Percentiles rank a stretch among this genome's conserved stretches.
These are phyloP conservation scores for Chamaetylas fuelleborni DNA, from an alignment of 2,113 vertebrate species.

Conservation along the genomic window DNA sequence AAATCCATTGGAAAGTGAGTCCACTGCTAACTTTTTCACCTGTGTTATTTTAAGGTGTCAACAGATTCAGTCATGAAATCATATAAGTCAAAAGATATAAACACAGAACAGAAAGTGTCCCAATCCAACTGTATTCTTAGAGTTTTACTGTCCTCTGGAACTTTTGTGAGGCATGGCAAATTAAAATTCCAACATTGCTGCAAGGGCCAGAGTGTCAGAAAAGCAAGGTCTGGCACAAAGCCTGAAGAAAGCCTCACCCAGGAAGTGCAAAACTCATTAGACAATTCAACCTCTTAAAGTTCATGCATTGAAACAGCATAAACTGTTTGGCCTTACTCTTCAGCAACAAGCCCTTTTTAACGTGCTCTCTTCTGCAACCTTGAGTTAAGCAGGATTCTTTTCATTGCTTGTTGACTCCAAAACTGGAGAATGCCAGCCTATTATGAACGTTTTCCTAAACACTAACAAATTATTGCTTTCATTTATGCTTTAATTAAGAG, in stretches of 20 bases:
- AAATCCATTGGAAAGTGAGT: not conserved
- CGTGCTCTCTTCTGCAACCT: not conserved
- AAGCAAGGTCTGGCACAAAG: not conserved
- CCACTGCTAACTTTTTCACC: not conserved
- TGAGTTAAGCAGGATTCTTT: not conserved
- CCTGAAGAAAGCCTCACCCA: not conserved
- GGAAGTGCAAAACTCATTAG: not conserved
- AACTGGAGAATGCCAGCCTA: not conserved
- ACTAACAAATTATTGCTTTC: not conserved
- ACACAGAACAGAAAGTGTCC: not conserved
- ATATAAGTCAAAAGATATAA: not conserved
- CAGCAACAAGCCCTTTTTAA: not conserved
- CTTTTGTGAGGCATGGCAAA: not conserved
- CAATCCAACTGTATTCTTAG: not conserved
- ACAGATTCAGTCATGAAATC: not conserved
- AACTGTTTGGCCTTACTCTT: not conserved
- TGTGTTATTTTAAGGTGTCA: not conserved
- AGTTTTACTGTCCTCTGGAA: not conserved
- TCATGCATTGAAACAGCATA: not conserved
- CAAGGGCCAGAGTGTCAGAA: not conserved
- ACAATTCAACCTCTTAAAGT: not conserved
- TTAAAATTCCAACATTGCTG: not conserved
- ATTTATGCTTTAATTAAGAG: not conserved
- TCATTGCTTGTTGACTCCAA: not conserved
- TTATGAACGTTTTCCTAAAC: not conserved